Conservation (phyloP, 2,797 vertebrate species). For the Eurystomus glaucurus region DNA sequence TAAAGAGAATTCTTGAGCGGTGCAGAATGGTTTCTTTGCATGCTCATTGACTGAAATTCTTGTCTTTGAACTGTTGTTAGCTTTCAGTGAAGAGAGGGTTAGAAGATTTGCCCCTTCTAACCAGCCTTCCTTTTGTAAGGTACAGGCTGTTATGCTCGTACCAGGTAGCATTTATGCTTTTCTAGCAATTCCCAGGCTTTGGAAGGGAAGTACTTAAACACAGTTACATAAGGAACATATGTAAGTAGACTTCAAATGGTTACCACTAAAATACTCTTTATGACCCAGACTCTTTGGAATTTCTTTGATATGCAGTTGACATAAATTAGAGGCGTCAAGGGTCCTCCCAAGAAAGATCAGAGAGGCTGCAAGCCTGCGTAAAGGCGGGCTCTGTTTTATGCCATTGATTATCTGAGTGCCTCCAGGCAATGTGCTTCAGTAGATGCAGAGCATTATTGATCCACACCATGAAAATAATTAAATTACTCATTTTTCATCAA, state of each 20-base stretch:
- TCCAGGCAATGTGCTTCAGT: slow-evolving; percentile 81
- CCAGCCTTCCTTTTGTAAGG: background rate
- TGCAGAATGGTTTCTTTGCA: slow-evolving; percentile 72
- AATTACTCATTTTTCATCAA: slow-evolving; percentile 91
- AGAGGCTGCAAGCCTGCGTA: slow-evolving; percentile 79
- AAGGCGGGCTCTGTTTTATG: slow-evolving; percentile 85
- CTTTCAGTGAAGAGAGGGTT: background rate
- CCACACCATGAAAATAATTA: slow-evolving; percentile 89
- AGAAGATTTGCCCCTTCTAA: background rate
- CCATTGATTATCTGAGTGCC: slow-evolving; percentile 89
- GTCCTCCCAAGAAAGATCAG: slow-evolving; percentile 86
- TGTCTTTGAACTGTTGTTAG: slow-evolving; percentile 51
- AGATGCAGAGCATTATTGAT: slow-evolving; percentile 90
- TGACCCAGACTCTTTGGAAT: slow-evolving; percentile 88
- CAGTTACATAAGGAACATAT: slow-evolving; percentile 67
- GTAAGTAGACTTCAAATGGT: slow-evolving; percentile 82
- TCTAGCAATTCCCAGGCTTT: background rate
- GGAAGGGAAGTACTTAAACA: background rate
- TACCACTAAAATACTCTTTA: slow-evolving; percentile 79
- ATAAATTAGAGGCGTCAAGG: slow-evolving; percentile 89
- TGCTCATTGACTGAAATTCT: slow-evolving; percentile 46
- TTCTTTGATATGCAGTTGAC: slow-evolving; percentile 92
- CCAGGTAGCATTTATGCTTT: slow-evolving; percentile 9
- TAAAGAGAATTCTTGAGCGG: slow-evolving; percentile 78
- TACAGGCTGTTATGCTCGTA: background rate